A percentile compares a stretch with the other conserved stretches of the same genome.
Evolutionary conservation across 2,113 vertebrate genomes (phyloP).

Genomic region (Platichthys flesus): DNA sequence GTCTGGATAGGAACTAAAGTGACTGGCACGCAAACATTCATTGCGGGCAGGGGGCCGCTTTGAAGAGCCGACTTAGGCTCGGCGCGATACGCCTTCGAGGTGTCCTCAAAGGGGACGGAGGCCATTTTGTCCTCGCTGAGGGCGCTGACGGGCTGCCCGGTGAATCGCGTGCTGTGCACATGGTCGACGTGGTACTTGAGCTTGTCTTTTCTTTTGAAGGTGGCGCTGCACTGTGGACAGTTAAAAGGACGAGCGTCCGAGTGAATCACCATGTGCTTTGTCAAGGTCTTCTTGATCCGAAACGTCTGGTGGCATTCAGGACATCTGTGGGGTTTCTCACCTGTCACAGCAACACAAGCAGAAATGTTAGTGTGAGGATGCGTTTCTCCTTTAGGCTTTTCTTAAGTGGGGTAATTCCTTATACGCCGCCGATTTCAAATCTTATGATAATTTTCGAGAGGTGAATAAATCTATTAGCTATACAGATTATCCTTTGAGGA

Average conservation of each 20-base stretch:
- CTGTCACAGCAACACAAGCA: slow-evolving; percentile 72
- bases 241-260: slow-evolving; percentile 96
- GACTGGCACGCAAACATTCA: slow-evolving; percentile 87
- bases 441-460: too few species aligned
- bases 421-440: too few species aligned
- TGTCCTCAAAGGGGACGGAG: slow-evolving; percentile 81
- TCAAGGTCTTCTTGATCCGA: slow-evolving; percentile 98
- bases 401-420: too few species aligned
- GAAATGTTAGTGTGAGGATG: not conserved
- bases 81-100: slow-evolving; percentile 81
- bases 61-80: slow-evolving; percentile 84
- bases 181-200: slow-evolving; percentile 98
- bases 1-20: slow-evolving; percentile 89
- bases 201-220: slow-evolving; percentile 97
- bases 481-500: too few species aligned
- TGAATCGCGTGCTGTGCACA: slow-evolving; percentile 88
- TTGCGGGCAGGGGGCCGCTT: slow-evolving; percentile 70
- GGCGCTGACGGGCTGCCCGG: slow-evolving; percentile 71
- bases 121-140: slow-evolving; percentile 81
- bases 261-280: slow-evolving; percentile 98
- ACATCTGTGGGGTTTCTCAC: slow-evolving; percentile 96
- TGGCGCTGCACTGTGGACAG: slow-evolving; percentile 94
- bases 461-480: too few species aligned
- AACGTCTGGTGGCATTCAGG: slow-evolving; percentile 95
- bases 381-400: too few species aligned